Evolutionary conservation across 2,797 vertebrate genomes (phyloP).

Genomic region (Vultur gryphus): DNA sequence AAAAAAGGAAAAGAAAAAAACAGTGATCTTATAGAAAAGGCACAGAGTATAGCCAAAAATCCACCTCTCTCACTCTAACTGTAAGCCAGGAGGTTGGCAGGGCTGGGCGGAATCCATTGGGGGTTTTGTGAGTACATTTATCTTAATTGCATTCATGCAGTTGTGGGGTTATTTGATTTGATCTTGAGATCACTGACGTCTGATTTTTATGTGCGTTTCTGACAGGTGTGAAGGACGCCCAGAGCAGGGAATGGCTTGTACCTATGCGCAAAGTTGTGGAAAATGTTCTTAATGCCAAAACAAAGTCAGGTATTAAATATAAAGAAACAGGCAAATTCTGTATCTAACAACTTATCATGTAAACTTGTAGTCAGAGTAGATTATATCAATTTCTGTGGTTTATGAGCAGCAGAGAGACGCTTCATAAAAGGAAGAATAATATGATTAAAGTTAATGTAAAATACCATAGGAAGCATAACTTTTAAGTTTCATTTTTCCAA

Average conservation of each 20-base stretch:
- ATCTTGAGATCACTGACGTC: not conserved
- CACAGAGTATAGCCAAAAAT: not conserved
- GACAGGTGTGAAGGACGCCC: not conserved
- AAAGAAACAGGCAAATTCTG: not conserved
- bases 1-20: rapidly evolving
- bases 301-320: not conserved
- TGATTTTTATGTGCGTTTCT: not conserved
- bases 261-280: not conserved
- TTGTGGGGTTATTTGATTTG: not conserved
- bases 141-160: not conserved
- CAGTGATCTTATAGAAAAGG: not conserved
- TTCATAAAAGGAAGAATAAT: slow-evolving; percentile 14
- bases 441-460: slow-evolving; percentile 13
- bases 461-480: not conserved
- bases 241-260: not conserved
- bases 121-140: not conserved
- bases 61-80: not conserved
- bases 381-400: not conserved
- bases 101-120: not conserved
- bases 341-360: not conserved
- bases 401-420: not conserved
- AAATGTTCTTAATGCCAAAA: not conserved
- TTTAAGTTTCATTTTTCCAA: slow-evolving; percentile 12
- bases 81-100: not conserved
- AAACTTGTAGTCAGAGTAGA: not conserved